phyloP scores from a whole-genome alignment of 2,888 invertebrate genomes.

The Abrostola tripartita region DNA sequence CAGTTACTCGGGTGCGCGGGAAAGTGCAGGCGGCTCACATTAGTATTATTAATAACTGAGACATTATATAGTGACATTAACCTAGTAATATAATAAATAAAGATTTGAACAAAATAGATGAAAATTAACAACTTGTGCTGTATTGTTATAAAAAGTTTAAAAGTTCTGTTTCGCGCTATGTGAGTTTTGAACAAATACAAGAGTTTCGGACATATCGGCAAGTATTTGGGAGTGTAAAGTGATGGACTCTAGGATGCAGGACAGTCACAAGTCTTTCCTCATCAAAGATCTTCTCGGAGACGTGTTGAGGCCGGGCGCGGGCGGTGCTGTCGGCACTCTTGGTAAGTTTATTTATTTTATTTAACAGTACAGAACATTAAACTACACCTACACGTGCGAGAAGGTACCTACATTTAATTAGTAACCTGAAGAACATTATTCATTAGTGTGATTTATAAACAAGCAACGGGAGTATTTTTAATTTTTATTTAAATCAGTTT shows the following conservation, averaged over 20 bases:
- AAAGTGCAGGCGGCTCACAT: conserved; percentile 71
- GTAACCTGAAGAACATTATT: too few relatives aligned
- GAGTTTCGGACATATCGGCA: not conserved
- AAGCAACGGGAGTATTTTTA: too few relatives aligned
- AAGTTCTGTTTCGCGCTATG: conserved; percentile 3
- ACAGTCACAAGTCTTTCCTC: conserved; percentile 93
- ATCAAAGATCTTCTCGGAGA: conserved; percentile 95
- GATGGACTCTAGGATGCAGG: conserved; percentile 85
- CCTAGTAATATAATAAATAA: not conserved
- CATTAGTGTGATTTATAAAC: too few relatives aligned
- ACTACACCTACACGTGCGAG: too few relatives aligned
- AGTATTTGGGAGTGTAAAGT: conserved; percentile 5
- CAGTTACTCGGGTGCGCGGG: conserved; percentile 81
- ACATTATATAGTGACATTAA: not conserved
- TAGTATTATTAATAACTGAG: conserved; percentile 19
- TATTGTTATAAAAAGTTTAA: not conserved
- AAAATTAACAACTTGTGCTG: not conserved
- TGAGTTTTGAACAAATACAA: conserved; percentile 6
- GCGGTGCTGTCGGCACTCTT: conserved; percentile 56
- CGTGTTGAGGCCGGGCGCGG: conserved; percentile 84
- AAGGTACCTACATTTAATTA: too few relatives aligned
- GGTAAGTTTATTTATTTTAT: conserved; percentile 25
- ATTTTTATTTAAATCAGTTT: too few relatives aligned
- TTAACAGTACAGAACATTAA: too few relatives aligned
- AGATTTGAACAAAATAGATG: not conserved